These are phyloP conservation scores for Bufo gargarizans DNA, from an alignment of 2,113 vertebrate genomes.

Conservation along the genomic window DNA sequence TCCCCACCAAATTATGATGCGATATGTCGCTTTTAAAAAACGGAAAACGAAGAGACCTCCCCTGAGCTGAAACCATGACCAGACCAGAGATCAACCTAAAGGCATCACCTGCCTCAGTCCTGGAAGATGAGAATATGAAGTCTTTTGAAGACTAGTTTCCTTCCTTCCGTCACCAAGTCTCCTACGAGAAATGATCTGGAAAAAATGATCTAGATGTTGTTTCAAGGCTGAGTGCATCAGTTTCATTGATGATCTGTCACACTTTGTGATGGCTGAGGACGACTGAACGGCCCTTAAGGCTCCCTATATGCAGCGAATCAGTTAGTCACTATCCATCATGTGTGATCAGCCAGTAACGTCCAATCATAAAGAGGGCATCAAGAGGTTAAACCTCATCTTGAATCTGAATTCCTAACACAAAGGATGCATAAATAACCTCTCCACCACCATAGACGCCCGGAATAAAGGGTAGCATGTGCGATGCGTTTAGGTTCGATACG, in stretches of 20 bases:
- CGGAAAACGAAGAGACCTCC: no score
- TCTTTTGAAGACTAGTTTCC: background rate
- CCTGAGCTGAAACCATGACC: background rate
- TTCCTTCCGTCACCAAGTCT: background rate
- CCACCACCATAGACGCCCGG: background rate
- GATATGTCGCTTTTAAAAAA: background rate
- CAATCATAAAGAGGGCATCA: slow-evolving; percentile 25
- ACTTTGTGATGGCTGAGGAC: slow-evolving; percentile 21
- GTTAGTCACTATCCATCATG: slow-evolving; percentile 30
- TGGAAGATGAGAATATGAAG: background rate
- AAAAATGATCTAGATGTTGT: slow-evolving; percentile 38
- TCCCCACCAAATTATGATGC: background rate
- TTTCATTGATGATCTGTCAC: slow-evolving; percentile 33
- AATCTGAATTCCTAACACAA: background rate
- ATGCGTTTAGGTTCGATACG: background rate
- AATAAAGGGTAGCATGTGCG: background rate
- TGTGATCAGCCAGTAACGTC: slow-evolving; percentile 35
- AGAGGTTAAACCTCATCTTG: background rate
- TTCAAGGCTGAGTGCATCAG: slow-evolving; percentile 37
- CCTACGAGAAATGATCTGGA: slow-evolving; percentile 41
- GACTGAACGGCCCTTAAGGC: slow-evolving; percentile 17
- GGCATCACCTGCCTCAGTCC: background rate
- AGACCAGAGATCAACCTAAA: background rate
- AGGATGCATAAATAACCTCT: background rate
- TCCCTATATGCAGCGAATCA: slow-evolving; percentile 1